Base-by-base conservation (phyloP, 2,113 vertebrate genomes). In the Myiozetetes cayanensis region DNA sequence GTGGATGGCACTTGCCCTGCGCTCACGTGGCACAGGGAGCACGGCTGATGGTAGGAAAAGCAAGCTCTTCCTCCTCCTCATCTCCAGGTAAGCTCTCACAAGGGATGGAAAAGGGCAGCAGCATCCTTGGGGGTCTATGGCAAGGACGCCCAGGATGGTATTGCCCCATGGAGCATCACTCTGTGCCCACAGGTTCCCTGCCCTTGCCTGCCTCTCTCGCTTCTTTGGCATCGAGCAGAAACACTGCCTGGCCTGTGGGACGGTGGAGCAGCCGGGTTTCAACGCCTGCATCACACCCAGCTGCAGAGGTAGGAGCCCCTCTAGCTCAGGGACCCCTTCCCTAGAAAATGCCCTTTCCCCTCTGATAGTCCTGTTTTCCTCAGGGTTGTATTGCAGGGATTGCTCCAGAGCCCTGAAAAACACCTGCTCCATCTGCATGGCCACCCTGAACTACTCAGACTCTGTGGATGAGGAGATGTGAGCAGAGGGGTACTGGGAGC, bases 181-280 rank as follows among this genome's bases (percentile, higher is more conserved):
- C 39, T 0, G 0, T 30, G 65, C 75, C 35, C 2, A 2, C 71
- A 98, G 98, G 93, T 73, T 77, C 27, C 92, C 80, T 1, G 41
- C 37, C 23, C 96, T 97, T 9, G 56, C 13, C 47, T 84, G 77
- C 55, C 84, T 98, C 20, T 75, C 94, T 24, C 78, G 82, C 37
- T 49, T 87, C 28, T 53, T 98, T 23, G 90, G 96, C 30, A 27
- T 75, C 14, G 76, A 62, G 33, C 78, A 93, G 19, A n/a, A 88
- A 33, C 87, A 77, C 41, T 99, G 99, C 93, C 63, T 99, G 96
- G 95, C 95, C 53, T 99, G 99, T 8, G 98, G 98, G 4, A 71
- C 43, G 31, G 43, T 10, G 2, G 44, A 82, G 33, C 52, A 23
- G 6, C 73, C 94, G 0, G 77, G 81, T 28, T 94, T 96, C 41